A percentile compares a stretch with the other conserved stretches of the same genome.
Conservation (phyloP, 2,888 invertebrate genomes). For the Conistra vaccinii region DNA sequence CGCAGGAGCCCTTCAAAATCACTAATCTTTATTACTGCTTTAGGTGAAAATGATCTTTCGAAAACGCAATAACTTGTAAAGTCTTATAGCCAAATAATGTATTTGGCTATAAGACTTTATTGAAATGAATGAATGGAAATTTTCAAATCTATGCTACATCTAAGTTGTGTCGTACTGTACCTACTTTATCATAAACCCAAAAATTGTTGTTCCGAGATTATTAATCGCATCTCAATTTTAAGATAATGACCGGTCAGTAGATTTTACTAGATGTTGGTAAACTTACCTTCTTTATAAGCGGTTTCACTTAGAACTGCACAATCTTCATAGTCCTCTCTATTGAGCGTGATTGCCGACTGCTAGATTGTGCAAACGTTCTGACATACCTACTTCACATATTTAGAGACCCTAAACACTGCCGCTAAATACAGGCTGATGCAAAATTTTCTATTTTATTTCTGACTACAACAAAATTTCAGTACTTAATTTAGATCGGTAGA, state of each 20-base stretch:
- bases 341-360: conserved; percentile 62
- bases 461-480: too few relatives aligned
- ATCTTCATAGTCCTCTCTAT: conserved; percentile 33
- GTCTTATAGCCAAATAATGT: too few relatives aligned
- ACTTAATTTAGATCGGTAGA: not conserved
- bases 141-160: too few relatives aligned
- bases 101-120: too few relatives aligned
- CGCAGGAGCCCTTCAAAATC: too few relatives aligned
- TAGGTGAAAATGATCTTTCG: too few relatives aligned
- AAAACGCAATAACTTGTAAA: too few relatives aligned
- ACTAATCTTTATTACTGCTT: too few relatives aligned
- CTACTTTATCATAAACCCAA: not conserved
- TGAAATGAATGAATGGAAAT: too few relatives aligned
- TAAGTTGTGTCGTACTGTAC: too few relatives aligned
- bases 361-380: conserved; percentile 68
- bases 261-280: not conserved
- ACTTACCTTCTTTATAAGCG: conserved; percentile 29
- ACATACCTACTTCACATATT: conserved; percentile 66
- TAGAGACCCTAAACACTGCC: conserved; percentile 80
- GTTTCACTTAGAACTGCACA: conserved; percentile 7
- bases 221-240: not conserved
- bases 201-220: not conserved
- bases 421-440: conserved; percentile 74
- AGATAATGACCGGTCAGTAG: not conserved
- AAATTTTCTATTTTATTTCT: not conserved